Evolutionary conservation across 2,113 vertebrate species (phyloP), one percentile per base, ranked within the genome.

Genomic region (Trinectes maculatus): DNA sequence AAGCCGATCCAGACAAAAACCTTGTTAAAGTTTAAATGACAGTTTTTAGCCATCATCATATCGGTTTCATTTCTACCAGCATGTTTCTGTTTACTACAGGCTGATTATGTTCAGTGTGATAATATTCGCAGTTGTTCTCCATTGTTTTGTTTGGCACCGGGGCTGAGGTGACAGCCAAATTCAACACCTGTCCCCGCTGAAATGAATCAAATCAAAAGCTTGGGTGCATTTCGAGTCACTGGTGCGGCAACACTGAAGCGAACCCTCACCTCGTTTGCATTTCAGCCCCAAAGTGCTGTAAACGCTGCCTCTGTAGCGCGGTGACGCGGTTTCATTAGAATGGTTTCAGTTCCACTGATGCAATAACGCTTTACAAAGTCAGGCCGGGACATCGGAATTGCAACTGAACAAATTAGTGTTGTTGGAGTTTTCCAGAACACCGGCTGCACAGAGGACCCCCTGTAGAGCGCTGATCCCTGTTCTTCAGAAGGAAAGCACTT

Each of bases 401-500:
- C 54, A 77, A 31, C 43, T 64, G 44, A 83, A 76, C 48, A 79
- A 79, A 81, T 72, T 42, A 55, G 19, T 24, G 31, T n/a, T 33
- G 64, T 64, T 57, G 16, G 24, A 65, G 52, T 71, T 72, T 61
- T 81, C 19, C 25, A 60, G 49, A 53, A 19, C 43, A 34, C 34
- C 49, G 44, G 61, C 34, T 77, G 25, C 57, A 70, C 60, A 42
- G 58, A 49, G 59, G 67, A 60, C 54, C 69, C 61, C 70, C 74
- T 56, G 49, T 47, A 29, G 76, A 63, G 33, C 43, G 8, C 76
- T 60, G 71, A 83, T 73, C 58, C 55, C 46, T 31, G 58, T 74
- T 86, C 78, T 82, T 77, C 66, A 53, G 54, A 68, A 65, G 62
- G 61, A 77, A 74, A 82, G 59, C 67, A 62, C 65, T 83, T 54